Evolutionary conservation across 2,888 invertebrate genomes (phyloP).

Genomic region (Dioctria linearis): DNA sequence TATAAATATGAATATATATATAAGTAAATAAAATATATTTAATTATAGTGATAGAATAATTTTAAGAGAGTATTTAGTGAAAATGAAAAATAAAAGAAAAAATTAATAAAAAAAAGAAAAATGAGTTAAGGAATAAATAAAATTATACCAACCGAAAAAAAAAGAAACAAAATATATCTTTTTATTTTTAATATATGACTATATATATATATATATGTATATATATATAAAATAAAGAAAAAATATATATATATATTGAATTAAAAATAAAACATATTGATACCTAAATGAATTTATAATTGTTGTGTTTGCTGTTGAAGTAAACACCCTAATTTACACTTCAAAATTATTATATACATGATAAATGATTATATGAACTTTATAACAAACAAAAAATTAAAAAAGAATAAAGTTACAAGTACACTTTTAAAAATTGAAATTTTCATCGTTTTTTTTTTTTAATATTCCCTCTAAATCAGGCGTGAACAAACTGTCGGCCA

Average conservation of each 20-base stretch:
- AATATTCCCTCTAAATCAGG: neutral
- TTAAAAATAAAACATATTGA: conserved; percentile 54
- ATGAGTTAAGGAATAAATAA: neutral
- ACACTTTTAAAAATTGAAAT: conserved; percentile 57
- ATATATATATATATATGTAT: conserved; percentile 4
- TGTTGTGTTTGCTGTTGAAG: conserved; percentile 63
- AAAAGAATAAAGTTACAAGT: conserved; percentile 57
- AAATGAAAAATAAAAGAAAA: conserved; percentile 20
- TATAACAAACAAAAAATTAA: conserved; percentile 58
- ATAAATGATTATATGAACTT: conserved; percentile 58
- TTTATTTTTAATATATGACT: conserved; percentile 55
- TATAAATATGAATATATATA: conserved; percentile 55
- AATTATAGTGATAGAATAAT: conserved; percentile 51
- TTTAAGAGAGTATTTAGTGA: conserved; percentile 46
- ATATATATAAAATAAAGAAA: conserved; percentile 46
- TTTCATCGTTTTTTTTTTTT: neutral
- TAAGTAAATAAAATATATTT: conserved; percentile 54
- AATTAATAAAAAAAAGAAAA: neutral
- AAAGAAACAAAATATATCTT: conserved; percentile 53
- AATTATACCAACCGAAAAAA: conserved; percentile 40
- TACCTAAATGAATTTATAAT: conserved; percentile 60
- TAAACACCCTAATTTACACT: conserved; percentile 62
- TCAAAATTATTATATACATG: conserved; percentile 58
- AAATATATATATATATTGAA: conserved; percentile 42
- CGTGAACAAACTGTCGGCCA: too few species aligned